A percentile compares a stretch with the other conserved stretches of the same genome.
Conservation (phyloP, 1,140 invertebrate genomes). For the Latrodectus geometricus region DNA sequence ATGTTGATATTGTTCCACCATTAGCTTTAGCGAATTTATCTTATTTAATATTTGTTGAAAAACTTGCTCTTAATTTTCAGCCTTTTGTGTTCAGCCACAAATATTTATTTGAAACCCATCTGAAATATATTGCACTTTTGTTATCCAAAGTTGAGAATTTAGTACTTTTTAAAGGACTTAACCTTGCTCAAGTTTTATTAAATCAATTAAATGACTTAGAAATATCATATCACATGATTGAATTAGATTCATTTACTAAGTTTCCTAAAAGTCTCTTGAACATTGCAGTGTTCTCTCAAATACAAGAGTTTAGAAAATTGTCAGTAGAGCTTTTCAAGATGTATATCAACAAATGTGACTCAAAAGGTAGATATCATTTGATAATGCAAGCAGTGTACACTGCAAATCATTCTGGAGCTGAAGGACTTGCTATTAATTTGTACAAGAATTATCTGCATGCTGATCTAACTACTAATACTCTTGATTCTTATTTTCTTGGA, state of each 20-base stretch:
- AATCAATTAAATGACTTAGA: constrained; percentile 19
- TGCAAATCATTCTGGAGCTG: constrained; percentile 24
- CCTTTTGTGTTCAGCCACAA: constrained; percentile 39
- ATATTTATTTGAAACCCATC: background rate
- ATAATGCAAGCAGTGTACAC: constrained; percentile 14
- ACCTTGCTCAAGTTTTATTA: constrained; percentile 13
- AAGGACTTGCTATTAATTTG: constrained; percentile 31
- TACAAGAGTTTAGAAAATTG: constrained; percentile 2
- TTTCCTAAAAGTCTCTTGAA: constrained; percentile 20
- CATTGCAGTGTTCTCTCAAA: constrained; percentile 15
- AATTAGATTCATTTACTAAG: constrained; percentile 15
- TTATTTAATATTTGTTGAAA: constrained; percentile 54
- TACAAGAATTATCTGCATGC: constrained; percentile 43
- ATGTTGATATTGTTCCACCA: background rate
- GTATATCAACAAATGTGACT: constrained; percentile 34
- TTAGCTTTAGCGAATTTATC: constrained; percentile 35
- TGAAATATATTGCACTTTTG: constrained; percentile 15
- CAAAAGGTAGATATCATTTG: constrained; percentile 40
- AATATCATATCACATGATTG: background rate
- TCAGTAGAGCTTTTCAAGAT: constrained; percentile 16
- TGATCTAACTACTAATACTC: background rate
- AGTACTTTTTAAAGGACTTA: constrained; percentile 40
- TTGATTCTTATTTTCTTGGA: constrained; percentile 20
- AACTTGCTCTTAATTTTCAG: constrained; percentile 15
- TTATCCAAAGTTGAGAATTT: constrained; percentile 12